These are phyloP conservation scores for Mormyrus lacerda DNA, from an alignment of 2,113 vertebrate species.

Conservation along the genomic window DNA sequence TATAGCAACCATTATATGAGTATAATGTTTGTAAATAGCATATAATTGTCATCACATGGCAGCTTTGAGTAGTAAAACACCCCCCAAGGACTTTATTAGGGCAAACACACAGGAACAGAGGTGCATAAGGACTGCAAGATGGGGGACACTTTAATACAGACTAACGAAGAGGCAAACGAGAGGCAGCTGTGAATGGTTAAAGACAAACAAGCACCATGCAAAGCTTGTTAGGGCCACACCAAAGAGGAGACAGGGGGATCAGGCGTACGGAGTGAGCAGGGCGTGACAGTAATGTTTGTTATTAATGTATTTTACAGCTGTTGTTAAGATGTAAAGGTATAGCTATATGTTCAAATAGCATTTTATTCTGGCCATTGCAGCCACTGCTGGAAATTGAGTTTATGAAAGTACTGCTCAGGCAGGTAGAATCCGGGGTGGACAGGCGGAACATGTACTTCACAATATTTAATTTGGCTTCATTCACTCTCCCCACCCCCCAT, in stretches of 20 bases:
- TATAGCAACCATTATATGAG: not conserved
- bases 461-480: not conserved
- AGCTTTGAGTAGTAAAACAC: too few species aligned
- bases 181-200: too few species aligned
- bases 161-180: too few species aligned
- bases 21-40: not conserved
- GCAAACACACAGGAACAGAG: too few species aligned
- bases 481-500: not conserved
- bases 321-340: not conserved
- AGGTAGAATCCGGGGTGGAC: not conserved
- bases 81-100: too few species aligned
- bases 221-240: too few species aligned
- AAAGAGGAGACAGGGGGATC: too few species aligned
- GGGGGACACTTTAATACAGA: too few species aligned
- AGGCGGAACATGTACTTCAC: not conserved
- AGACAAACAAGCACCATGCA: too few species aligned
- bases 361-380: not conserved
- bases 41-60: too few species aligned
- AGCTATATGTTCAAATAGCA: not conserved
- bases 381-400: not conserved
- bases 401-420: not conserved
- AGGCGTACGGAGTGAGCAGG: too few species aligned
- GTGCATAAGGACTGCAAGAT: too few species aligned
- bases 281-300: not conserved
- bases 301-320: not conserved